Conservation (phyloP, 2,888 invertebrate genomes). For the Lasioglossum pauxillum region DNA sequence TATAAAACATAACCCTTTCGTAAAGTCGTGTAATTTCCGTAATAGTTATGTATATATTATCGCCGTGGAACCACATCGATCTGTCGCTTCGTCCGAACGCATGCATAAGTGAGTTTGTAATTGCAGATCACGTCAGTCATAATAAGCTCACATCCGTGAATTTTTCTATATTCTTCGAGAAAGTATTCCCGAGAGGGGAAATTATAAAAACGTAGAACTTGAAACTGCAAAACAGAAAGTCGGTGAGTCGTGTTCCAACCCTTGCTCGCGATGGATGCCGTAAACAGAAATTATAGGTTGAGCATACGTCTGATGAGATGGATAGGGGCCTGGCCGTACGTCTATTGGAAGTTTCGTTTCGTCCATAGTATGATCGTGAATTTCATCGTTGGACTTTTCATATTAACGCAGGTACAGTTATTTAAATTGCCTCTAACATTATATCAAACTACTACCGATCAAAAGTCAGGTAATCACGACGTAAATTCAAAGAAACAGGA, state of each 20-base stretch:
- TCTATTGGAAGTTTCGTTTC: fast-evolving
- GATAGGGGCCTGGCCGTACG: neutral
- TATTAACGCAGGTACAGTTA: neutral
- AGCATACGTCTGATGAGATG: neutral
- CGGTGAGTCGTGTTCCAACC: neutral
- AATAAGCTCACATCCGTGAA: neutral
- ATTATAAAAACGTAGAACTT: neutral
- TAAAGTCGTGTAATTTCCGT: neutral
- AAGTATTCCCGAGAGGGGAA: neutral
- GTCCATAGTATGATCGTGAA: fast-evolving
- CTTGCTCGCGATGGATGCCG: neutral
- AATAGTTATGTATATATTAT: neutral
- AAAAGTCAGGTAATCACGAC: no score
- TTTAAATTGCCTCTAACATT: neutral
- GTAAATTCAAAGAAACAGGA: no score
- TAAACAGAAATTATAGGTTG: neutral
- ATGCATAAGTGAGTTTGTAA: neutral
- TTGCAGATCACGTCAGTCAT: neutral
- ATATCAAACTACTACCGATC: no score
- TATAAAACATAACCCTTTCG: neutral
- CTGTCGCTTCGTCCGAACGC: neutral
- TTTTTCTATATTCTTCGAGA: neutral
- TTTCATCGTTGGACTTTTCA: fast-evolving
- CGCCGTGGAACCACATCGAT: neutral
- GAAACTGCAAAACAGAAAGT: neutral